Conservation (phyloP, 2,888 invertebrate genomes). For the Stenolophus ochropezus region DNA sequence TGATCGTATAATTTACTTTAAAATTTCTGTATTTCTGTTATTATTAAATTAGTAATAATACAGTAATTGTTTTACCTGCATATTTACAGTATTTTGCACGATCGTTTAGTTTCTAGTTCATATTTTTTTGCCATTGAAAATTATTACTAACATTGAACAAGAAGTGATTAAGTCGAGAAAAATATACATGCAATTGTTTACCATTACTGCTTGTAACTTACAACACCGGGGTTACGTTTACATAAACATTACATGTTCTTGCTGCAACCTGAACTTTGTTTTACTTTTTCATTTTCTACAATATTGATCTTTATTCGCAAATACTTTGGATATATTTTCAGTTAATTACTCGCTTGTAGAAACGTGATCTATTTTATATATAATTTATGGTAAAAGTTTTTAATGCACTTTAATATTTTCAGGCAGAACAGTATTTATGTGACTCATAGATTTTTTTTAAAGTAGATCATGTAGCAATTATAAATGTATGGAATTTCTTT, state of each 20-base stretch:
- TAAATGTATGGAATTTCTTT: no score
- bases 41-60: constrained; percentile 8
- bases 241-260: constrained; percentile 25
- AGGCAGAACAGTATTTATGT: no score
- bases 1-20: background rate
- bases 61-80: constrained; percentile 30
- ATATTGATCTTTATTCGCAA: constrained; percentile 20
- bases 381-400: no score
- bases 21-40: constrained; percentile 9
- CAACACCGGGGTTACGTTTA: constrained; percentile 42
- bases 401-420: no score
- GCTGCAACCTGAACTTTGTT: constrained; percentile 29
- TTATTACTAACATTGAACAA: constrained; percentile 20
- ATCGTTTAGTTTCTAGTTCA: background rate
- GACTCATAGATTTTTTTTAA: no score
- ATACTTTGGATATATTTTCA: constrained; percentile 16
- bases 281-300: background rate
- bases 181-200: constrained; percentile 28
- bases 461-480: no score
- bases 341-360: no score
- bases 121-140: constrained; percentile 27
- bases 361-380: background rate
- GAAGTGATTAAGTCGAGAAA: constrained; percentile 30
- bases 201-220: constrained; percentile 30
- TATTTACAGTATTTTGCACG: constrained; percentile 37